phyloP scores from a whole-genome alignment of 2,113 vertebrate genomes.

The Rhinoptilus africanus region DNA sequence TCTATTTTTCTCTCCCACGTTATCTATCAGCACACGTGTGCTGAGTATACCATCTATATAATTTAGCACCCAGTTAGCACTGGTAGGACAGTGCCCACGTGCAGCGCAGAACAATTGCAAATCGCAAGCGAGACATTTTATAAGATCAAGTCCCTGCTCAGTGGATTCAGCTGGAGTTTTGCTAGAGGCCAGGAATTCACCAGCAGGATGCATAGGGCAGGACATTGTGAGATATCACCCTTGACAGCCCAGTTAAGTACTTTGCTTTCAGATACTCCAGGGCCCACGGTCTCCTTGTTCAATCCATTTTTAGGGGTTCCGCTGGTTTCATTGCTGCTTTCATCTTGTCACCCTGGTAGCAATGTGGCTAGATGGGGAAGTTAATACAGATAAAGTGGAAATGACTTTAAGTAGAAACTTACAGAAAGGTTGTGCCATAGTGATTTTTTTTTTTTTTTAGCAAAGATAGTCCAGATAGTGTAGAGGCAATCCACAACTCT shows the following conservation, averaged over 20 bases:
- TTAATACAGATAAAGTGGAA: not conserved
- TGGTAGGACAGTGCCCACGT: not conserved
- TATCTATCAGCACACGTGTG: not conserved
- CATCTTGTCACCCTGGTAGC: not conserved
- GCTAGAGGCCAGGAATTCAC: not conserved
- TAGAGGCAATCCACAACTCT: not conserved
- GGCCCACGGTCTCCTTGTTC: not conserved
- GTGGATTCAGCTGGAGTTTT: not conserved
- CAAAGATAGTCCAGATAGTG: not conserved
- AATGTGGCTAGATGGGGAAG: not conserved
- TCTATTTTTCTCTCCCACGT: not conserved
- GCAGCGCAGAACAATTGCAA: not conserved
- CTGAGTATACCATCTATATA: not conserved
- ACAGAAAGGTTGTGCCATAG: not conserved
- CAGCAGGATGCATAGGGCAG: accelerated
- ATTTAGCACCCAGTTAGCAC: not conserved
- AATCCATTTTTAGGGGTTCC: not conserved
- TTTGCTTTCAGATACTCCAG: not conserved
- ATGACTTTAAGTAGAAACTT: not conserved
- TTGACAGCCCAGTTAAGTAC: not conserved
- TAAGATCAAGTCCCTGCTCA: not conserved
- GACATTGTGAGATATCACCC: not conserved
- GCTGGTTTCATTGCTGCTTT: not conserved
- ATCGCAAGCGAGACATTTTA: not conserved
- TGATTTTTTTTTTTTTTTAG: not conserved